Evolutionary conservation across 2,113 vertebrate genomes (phyloP).

Genomic region (Alexandromys fortis): DNA sequence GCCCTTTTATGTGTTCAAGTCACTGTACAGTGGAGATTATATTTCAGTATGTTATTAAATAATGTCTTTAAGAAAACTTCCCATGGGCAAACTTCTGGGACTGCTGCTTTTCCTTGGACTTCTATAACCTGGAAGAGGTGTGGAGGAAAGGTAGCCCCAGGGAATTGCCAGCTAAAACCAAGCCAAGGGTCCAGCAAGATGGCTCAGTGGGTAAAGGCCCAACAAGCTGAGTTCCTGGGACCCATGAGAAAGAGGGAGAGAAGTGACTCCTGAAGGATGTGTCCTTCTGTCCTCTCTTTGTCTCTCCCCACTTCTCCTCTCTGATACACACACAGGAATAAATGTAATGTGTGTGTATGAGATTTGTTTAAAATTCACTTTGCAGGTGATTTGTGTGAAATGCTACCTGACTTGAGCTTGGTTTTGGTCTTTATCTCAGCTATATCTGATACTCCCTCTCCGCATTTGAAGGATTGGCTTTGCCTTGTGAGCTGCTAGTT

Average conservation of each 20-base stretch:
- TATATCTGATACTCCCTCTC: background rate
- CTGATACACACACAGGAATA: background rate
- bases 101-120: background rate
- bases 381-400: background rate
- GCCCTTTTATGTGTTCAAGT: background rate
- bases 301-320: background rate
- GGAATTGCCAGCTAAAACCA: background rate
- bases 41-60: background rate
- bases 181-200: background rate
- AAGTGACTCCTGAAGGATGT: background rate
- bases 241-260: background rate
- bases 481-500: background rate
- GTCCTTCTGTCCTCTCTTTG: background rate
- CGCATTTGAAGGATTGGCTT: background rate
- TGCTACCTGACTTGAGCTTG: background rate
- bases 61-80: constrained; percentile 24
- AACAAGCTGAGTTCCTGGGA: background rate
- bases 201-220: background rate
- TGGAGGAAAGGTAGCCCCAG: background rate
- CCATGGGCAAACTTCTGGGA: background rate
- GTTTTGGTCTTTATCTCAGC: background rate
- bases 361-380: background rate
- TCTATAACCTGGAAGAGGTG: background rate
- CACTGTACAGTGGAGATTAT: background rate
- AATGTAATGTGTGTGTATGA: background rate